Percentiles rank a stretch among this genome's conserved stretches.
These are phyloP conservation scores for Phocoena sinus DNA, from an alignment of 2,113 vertebrate species.

Conservation along the genomic window DNA sequence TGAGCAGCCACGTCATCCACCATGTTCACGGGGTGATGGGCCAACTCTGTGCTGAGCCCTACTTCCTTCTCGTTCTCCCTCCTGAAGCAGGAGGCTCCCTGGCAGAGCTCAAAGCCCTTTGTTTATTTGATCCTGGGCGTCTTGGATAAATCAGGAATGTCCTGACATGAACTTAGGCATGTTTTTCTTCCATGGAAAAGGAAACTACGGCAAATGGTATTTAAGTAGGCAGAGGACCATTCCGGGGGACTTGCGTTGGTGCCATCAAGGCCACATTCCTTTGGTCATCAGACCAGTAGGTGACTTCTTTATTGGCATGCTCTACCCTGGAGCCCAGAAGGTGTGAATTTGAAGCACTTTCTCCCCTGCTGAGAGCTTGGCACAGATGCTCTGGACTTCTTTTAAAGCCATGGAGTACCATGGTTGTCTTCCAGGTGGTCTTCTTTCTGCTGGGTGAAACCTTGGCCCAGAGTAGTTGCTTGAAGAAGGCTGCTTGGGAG, in stretches of 20 bases:
- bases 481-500: background rate
- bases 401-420: slow-evolving; percentile 24
- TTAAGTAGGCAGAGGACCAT: slow-evolving; percentile 65
- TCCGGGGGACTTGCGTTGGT: slow-evolving; percentile 13
- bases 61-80: slow-evolving; percentile 15
- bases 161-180: slow-evolving; percentile 79
- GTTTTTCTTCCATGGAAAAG: slow-evolving; percentile 74
- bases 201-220: slow-evolving; percentile 76
- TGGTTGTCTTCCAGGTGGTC: slow-evolving; percentile 62
- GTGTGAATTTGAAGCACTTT: slow-evolving; percentile 69
- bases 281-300: slow-evolving; percentile 55
- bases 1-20: slow-evolving; percentile 42
- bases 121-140: slow-evolving; percentile 79
- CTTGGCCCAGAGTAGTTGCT: background rate
- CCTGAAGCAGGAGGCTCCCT: slow-evolving; percentile 73
- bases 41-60: background rate
- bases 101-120: slow-evolving; percentile 69
- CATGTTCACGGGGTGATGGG: slow-evolving; percentile 8
- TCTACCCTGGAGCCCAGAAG: slow-evolving; percentile 63
- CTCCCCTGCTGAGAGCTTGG: slow-evolving; percentile 63
- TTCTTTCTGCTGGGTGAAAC: background rate
- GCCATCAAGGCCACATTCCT: slow-evolving; percentile 55
- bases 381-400: slow-evolving; percentile 43
- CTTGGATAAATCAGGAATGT: slow-evolving; percentile 80
- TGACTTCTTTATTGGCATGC: slow-evolving; percentile 61